A percentile compares a stretch with the other conserved stretches of the same genome.
These are phyloP conservation scores for Myotis pilosus DNA, from an alignment of 2,797 vertebrate genomes.

Conservation along the genomic window DNA sequence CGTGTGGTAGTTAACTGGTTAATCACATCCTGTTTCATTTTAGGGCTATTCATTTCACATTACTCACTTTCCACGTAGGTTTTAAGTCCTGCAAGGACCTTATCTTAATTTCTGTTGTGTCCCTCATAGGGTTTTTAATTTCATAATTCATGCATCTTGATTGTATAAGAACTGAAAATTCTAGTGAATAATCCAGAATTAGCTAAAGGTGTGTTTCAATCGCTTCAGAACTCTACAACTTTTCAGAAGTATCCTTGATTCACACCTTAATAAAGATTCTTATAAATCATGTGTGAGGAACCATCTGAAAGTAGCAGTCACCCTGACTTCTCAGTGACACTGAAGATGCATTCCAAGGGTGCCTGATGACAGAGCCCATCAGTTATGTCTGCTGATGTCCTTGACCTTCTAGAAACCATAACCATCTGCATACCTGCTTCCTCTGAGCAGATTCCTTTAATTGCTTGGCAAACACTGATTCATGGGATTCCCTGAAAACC, in stretches of 20 bases:
- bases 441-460: not conserved
- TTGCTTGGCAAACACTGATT: slow-evolving; percentile 20
- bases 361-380: not conserved
- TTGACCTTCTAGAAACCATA: not conserved
- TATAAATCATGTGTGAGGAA: not conserved
- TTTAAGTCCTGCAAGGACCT: not conserved
- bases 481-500: not conserved
- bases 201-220: not conserved
- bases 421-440: not conserved
- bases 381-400: not conserved
- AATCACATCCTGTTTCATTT: not conserved
- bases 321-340: not conserved
- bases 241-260: not conserved
- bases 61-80: not conserved
- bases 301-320: not conserved
- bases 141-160: slow-evolving; percentile 11
- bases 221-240: not conserved
- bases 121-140: not conserved
- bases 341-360: not conserved
- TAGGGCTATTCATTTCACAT: not conserved
- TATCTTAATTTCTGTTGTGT: not conserved
- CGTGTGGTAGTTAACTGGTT: no score
- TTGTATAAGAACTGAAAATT: not conserved
- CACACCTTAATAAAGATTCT: not conserved
- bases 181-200: not conserved